These are phyloP conservation scores for Lerista edwardsae DNA, from an alignment of 2,797 vertebrate species.

Conservation along the genomic window DNA sequence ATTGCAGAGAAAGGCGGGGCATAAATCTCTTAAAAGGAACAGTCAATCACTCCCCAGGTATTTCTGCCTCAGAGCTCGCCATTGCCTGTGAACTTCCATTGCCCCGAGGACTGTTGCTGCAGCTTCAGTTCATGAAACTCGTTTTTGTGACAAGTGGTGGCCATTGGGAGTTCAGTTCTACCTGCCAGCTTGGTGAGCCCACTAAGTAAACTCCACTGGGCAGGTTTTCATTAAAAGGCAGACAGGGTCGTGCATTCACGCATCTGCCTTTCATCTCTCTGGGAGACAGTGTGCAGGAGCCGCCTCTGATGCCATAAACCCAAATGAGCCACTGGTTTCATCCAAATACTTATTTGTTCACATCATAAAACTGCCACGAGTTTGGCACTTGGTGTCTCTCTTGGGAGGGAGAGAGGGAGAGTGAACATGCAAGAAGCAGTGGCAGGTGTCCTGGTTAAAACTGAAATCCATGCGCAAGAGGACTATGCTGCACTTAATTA, in stretches of 20 bases:
- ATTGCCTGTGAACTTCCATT: slow-evolving; percentile 9
- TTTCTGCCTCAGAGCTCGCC: not conserved
- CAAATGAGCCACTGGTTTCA: slow-evolving; percentile 53
- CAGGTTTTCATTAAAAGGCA: too few relatives aligned
- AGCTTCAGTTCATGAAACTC: not conserved
- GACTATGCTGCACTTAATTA: not conserved
- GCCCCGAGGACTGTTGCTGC: not conserved
- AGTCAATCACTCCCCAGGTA: not conserved
- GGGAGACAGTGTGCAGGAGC: not conserved
- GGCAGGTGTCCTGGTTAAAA: slow-evolving; percentile 22
- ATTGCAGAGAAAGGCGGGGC: too few relatives aligned
- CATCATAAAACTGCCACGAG: slow-evolving; percentile 40
- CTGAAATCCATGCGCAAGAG: not conserved
- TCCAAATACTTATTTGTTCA: slow-evolving; percentile 36
- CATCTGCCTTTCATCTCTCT: slow-evolving; percentile 12
- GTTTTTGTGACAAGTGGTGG: not conserved
- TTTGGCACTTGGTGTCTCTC: slow-evolving; percentile 41
- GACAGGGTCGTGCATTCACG: not conserved
- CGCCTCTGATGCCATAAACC: slow-evolving; percentile 39
- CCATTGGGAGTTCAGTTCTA: slow-evolving; percentile 20
- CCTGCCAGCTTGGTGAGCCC: slow-evolving; percentile 4
- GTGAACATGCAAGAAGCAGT: not conserved
- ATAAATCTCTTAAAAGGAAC: too few relatives aligned
- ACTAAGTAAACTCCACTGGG: too few relatives aligned
- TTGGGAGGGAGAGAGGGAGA: slow-evolving; percentile 1